phyloP scores from a whole-genome alignment of 1,140 invertebrate genomes.

The Elysia chlorotica region DNA sequence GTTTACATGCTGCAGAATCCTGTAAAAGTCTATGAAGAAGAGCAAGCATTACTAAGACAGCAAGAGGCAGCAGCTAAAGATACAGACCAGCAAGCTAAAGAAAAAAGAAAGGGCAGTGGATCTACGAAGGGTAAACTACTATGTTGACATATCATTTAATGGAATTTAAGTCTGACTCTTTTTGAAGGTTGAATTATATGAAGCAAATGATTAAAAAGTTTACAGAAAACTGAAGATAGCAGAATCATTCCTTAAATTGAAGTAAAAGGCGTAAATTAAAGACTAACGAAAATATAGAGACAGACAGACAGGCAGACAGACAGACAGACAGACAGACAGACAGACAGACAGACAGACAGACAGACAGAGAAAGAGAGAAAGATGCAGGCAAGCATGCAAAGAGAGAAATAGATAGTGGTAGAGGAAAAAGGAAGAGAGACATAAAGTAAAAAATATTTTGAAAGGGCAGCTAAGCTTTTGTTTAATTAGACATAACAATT shows the following conservation, averaged over 20 bases:
- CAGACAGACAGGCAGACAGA: neutral
- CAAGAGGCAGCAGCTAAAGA: slow-evolving; percentile 19
- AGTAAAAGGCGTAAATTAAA: too few relatives aligned
- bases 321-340: neutral
- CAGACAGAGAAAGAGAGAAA: slow-evolving; percentile 10
- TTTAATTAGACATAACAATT: too few relatives aligned
- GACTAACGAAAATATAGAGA: too few relatives aligned
- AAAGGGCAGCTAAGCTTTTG: too few relatives aligned
- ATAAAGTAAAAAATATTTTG: too few relatives aligned
- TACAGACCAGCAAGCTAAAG: neutral
- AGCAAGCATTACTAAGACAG: slow-evolving; percentile 13
- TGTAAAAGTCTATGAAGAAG: slow-evolving; percentile 37
- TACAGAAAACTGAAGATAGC: too few relatives aligned
- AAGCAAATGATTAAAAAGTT: too few relatives aligned
- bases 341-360: neutral
- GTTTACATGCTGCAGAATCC: slow-evolving; percentile 46
- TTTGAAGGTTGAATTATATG: neutral
- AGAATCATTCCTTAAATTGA: too few relatives aligned
- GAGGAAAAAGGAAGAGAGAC: neutral
- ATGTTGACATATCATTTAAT: neutral
- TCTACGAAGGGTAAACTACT: neutral
- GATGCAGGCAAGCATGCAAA: too few relatives aligned
- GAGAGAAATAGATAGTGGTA: neutral
- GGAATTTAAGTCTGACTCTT: neutral
- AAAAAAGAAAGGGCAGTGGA: slow-evolving; percentile 13